A percentile compares a stretch with the other conserved stretches of the same genome.
Evolutionary conservation across 1,140 invertebrate species (phyloP).

Genomic region (Drosophila asahinai): DNA sequence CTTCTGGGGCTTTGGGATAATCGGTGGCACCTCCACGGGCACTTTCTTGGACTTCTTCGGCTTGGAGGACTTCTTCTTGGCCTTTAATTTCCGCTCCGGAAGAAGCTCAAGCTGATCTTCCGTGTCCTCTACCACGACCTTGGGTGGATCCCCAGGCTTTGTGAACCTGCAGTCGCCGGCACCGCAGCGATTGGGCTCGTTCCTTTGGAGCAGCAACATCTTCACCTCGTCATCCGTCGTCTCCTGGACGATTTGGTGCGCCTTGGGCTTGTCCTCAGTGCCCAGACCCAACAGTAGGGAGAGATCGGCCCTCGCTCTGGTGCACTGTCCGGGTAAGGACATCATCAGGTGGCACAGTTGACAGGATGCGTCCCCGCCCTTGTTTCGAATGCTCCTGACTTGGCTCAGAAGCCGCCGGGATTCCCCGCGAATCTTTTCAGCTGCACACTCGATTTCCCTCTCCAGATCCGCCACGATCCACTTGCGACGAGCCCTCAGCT

Average conservation of each 20-base stretch:
- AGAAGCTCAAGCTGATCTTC: fast-evolving
- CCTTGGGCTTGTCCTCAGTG: neutral
- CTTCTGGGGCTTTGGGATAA: neutral
- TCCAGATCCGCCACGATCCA: conserved; percentile 43
- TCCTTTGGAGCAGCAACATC: conserved; percentile 12
- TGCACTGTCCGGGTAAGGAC: neutral
- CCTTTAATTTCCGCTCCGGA: too few relatives aligned
- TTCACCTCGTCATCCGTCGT: neutral
- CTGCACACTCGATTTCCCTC: conserved; percentile 32
- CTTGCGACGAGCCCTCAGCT: neutral
- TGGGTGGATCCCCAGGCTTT: neutral
- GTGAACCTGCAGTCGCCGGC: conserved; percentile 1
- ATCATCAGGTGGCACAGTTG: neutral
- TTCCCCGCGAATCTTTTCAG: conserved; percentile 1
- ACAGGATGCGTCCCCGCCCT: neutral
- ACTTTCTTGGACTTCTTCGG: neutral
- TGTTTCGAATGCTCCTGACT: neutral
- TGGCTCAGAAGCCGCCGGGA: neutral
- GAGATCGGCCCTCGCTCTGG: neutral
- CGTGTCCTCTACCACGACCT: neutral
- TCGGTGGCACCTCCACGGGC: too few relatives aligned
- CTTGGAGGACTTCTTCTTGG: too few relatives aligned
- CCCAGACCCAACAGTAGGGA: conserved; percentile 14
- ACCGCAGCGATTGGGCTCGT: neutral
- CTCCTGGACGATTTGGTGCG: neutral